Conservation (phyloP, 2,113 vertebrate genomes). For the Gymnorhina tibicen region DNA sequence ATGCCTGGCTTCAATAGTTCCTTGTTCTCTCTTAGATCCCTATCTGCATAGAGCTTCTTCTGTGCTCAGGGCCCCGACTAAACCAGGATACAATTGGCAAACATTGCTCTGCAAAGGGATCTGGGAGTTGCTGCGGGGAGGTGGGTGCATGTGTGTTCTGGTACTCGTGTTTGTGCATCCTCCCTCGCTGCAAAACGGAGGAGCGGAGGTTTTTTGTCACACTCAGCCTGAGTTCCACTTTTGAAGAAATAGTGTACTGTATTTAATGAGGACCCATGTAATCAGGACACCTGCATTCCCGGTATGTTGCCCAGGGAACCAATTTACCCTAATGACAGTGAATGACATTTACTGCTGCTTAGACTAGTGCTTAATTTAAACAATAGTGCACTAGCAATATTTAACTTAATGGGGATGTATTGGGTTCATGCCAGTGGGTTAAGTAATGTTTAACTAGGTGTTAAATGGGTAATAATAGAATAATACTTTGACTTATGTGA, state of each 20-base stretch:
- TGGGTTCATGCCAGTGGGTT: constrained; percentile 56
- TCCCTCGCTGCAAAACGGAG: background rate
- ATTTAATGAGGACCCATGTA: constrained; percentile 43
- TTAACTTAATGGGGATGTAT: constrained; percentile 41
- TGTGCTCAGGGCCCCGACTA: background rate
- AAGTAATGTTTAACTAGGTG: constrained; percentile 64
- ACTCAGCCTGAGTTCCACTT: background rate
- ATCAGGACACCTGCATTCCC: constrained; percentile 52
- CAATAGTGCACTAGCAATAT: constrained; percentile 56
- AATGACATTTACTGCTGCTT: constrained; percentile 57
- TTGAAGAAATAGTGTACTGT: background rate
- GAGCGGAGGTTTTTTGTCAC: background rate
- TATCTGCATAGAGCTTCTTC: background rate
- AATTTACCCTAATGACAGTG: constrained; percentile 67
- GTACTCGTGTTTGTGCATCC: background rate
- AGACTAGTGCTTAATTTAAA: constrained; percentile 59
- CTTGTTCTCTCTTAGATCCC: background rate
- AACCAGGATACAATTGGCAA: background rate
- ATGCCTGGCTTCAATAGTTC: background rate
- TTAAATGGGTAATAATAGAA: constrained; percentile 63
- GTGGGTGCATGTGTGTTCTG: accelerated
- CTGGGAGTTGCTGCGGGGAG: background rate
- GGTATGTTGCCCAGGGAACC: constrained; percentile 61
- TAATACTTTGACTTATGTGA: constrained; percentile 24
- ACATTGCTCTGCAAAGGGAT: background rate